Base-by-base conservation (phyloP, 2,888 invertebrate species). In the Temnothorax unifasciatus region DNA sequence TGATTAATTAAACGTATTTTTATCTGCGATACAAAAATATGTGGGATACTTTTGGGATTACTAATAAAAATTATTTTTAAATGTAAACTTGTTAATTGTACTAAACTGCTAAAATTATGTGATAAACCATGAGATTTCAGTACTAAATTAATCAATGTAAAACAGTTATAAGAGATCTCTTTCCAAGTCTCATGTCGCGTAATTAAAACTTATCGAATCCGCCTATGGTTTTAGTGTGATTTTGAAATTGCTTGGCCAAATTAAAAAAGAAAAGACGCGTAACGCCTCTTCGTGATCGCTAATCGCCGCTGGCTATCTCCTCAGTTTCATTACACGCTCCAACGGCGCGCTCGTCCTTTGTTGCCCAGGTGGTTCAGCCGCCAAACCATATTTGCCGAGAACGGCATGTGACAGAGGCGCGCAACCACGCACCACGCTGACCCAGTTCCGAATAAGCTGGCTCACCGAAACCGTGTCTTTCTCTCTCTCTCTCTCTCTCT, bases 351-450 rank as follows among this genome's bases (percentile, higher is more conserved):
- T 29, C n/a, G 79, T 74, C 64, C 87, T 88, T 87, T 87, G 77
- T 88, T 84, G 68, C 54, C 57, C 38, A 50, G 59, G n/a, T 83
- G 69, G 75, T 83, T 85, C 87, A 54, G 50, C 25, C 75, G 61
- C 82, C 82, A 77, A 83, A 83, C 66, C 75, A 52, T 81, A 83
- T 83, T 87, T 83, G 82, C 57, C 69, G 85, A 85, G 83, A 74
- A 61, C 69, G 68, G 59, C 82, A 84, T 75, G 74, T 85, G 63
- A 81, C 81, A 81, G 25, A 76, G 73, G 73, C 63, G 82, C 63
- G 76, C 81, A 84, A 73, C 83, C 75, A 87, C 85, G 86, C 89
- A 85, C 71, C 81, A 66, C 73, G 69, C 50, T 90, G 89, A 90
- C 89, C 90, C 89, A 90, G 73, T 90, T 90, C 63, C 59, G 59